Evolutionary conservation across 64 coral and sea anemone genomes (phyloP).

Genomic region (Montipora efflorescens): DNA sequence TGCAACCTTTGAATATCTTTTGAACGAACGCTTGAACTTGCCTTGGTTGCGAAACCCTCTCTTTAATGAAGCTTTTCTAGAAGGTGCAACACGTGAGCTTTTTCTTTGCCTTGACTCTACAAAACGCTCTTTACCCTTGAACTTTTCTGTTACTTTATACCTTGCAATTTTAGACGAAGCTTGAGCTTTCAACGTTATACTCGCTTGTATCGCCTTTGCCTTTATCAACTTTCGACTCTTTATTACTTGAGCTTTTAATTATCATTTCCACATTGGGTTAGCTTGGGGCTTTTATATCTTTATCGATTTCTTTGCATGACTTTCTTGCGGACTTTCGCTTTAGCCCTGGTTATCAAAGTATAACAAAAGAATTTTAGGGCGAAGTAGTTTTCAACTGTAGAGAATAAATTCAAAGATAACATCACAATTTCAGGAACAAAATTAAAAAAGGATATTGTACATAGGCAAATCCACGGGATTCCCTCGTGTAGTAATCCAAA

Average conservation of each 20-base stretch:
- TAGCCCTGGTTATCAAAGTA: conserved; percentile 42
- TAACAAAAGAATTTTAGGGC: conserved; percentile 21
- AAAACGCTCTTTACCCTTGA: neutral
- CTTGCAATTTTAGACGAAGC: neutral
- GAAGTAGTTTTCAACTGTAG: neutral
- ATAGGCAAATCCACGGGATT: conserved; percentile 97
- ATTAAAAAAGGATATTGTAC: conserved; percentile 99
- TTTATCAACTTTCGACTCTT: conserved; percentile 24
- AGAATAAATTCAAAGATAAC: neutral
- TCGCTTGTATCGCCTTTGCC: conserved; percentile 7
- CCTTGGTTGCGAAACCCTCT: neutral
- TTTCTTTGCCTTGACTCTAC: conserved; percentile 27
- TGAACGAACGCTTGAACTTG: neutral
- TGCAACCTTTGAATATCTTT: neutral
- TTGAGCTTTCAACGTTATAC: neutral
- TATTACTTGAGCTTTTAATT: conserved; percentile 31
- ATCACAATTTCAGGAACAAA: neutral
- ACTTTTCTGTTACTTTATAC: neutral
- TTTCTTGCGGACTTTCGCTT: conserved; percentile 42
- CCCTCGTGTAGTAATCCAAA: conserved; percentile 91
- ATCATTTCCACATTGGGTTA: conserved; percentile 26
- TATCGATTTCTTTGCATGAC: conserved; percentile 17
- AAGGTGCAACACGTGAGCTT: neutral
- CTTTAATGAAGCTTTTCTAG: neutral
- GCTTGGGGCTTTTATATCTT: conserved; percentile 45